A percentile compares a stretch with the other conserved stretches of the same genome.
These are phyloP conservation scores for Epicampocera succincta DNA, from an alignment of 2,888 invertebrate species.

Conservation along the genomic window DNA sequence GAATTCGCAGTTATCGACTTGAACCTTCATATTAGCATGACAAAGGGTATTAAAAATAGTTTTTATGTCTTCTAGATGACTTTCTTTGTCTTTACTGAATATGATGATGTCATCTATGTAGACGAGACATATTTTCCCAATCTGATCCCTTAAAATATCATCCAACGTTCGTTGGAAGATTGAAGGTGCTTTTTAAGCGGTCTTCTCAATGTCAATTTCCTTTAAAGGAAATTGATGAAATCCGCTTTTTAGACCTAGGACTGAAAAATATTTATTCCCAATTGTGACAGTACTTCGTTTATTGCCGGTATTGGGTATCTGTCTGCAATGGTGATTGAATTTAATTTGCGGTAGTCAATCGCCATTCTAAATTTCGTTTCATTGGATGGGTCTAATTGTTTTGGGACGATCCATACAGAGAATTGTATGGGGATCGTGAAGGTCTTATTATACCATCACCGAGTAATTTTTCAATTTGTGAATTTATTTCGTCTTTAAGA, in stretches of 20 bases:
- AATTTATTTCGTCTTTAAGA: constrained; percentile 30
- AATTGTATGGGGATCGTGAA: constrained; percentile 30
- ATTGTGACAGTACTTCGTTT: constrained; percentile 23
- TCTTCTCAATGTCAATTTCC: constrained; percentile 9
- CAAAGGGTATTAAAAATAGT: constrained; percentile 14
- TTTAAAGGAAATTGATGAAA: too few species aligned
- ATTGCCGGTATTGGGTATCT: constrained; percentile 28
- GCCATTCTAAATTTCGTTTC: constrained; percentile 39
- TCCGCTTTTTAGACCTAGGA: too few species aligned
- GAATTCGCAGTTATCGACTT: constrained; percentile 15
- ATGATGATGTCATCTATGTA: constrained; percentile 43
- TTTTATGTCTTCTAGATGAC: constrained; percentile 18
- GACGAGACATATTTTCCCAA: constrained; percentile 17
- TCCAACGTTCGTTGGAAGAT: constrained; percentile 25
- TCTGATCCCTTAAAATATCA: constrained; percentile 23
- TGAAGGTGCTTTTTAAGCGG: constrained; percentile 16
- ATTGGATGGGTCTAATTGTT: constrained; percentile 18
- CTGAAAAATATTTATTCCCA: background rate
- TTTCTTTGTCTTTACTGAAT: constrained; percentile 18
- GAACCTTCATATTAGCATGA: constrained; percentile 29
- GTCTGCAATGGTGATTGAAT: constrained; percentile 23
- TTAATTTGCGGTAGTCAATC: constrained; percentile 34
- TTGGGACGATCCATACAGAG: constrained; percentile 31
- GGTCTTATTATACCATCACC: background rate
- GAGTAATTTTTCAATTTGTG: constrained; percentile 31